Evolutionary conservation across 2,797 vertebrate species (phyloP), one percentile per base, ranked within the genome.

Genomic region (Mormyrops attenuatus): DNA sequence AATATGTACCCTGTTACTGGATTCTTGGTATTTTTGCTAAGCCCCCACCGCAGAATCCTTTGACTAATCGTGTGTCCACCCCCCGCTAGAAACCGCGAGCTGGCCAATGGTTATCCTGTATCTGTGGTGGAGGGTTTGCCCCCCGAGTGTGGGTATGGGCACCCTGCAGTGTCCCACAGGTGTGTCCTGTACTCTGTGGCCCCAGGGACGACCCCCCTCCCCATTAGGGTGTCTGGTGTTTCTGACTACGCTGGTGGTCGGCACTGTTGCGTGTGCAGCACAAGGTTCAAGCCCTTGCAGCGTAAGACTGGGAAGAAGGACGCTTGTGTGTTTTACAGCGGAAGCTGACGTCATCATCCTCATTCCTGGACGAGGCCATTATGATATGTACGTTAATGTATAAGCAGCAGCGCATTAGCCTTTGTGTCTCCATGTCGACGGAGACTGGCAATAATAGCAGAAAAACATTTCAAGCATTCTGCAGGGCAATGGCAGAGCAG

Each of bases 201-300:
- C 13, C 15, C 73, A 41, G 38, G 73, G 15, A 77, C 1, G 38
- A 7, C 13, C 73, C 73, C 38, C 5, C 5, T 20, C 17, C 34
- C 5, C 17, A 3, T 80, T 80, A 20, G 38, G 73, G 13, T 80
- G 73, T 44, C 73, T 7, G 73, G 38, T 80, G 63, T 82, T 53
- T 77, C 47, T 82, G 85, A 44, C 49, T 90, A 90, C 89, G 90
- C 89, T 89, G 89, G 91, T 91, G 92, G 86, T 15, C 88, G 92
- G 92, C 91, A 89, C 91, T 91, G 50, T 87, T 93, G 85, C 50
- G 69, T 30, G n/a, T 52, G 92, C 87, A 91, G 90, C 87, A 91
- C 89, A 90, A 91, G 91, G 91, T 92, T 93, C 92, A 87, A 92
- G 41, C 91, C 92, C 92, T 93, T 91, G 90, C 90, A 69, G 90